Evolutionary conservation across 2,888 invertebrate genomes (phyloP), one percentile per base, ranked within the genome.

Genomic region (Acrocyrtus sp.): DNA sequence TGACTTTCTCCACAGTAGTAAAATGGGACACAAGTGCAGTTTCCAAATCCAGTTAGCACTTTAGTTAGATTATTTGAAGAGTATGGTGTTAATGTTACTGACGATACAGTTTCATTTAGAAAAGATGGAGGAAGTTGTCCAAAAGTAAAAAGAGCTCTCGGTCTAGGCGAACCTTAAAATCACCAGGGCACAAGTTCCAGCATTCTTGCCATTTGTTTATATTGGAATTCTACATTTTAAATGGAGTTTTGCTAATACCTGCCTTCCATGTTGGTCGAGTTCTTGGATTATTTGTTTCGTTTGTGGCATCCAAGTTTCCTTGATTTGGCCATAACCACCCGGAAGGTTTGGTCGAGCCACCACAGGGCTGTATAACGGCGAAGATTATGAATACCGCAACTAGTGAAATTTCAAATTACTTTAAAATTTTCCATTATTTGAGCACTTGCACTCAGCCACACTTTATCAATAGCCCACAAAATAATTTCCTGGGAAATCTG

Each of bases 21-120:
- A 68, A 78, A 80, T 24, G 80, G 80, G 5, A 80, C 80, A 68
- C 80, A 80, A 41, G 72, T 76, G 43, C 80, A 80, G 58, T 78
- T 76, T 57, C 27, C 57, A 56, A 34, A 5, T 34, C n/a, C n/a
- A n/a, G n/a, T n/a, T n/a, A n/a, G n/a, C n/a, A n/a, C n/a, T n/a
- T n/a, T n/a, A n/a, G 41, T 48, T 0, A n/a, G 8, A 54, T 43
- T 27, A 47, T 45, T 10, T 45, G 34, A 27, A 10, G 26, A 19
- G 58, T 24, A 21, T 21, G n/a, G 2, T n/a, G 63, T 24, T 15
- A 41, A 48, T 19, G 58, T 12, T 21, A 51, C 34, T 0, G 58
- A 8, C 1, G 65, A 22, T 15, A 48, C 15, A 27, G n/a, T n/a
- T n/a, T n/a, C n/a, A n/a, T n/a, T n/a, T n/a, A n/a, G n/a, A n/a